Evolutionary conservation across 2,888 invertebrate genomes (phyloP), one percentile per base, ranked within the genome.

Genomic region (Gnatocerus cornutus): DNA sequence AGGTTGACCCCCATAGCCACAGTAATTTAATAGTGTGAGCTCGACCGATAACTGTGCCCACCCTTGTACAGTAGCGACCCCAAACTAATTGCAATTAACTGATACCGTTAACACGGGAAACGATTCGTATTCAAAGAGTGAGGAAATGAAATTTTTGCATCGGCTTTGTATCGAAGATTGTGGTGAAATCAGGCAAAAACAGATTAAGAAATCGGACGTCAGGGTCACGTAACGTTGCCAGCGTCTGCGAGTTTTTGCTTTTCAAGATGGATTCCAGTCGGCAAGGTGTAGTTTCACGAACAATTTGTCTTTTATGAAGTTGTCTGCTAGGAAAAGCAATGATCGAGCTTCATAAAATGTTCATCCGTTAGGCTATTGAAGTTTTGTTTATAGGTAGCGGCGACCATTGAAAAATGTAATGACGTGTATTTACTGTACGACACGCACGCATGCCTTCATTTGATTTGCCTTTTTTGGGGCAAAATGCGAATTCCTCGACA

Each of bases 11-110:
- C 76, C 74, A 75, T 78, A 77, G 72, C 67, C 76, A 77, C 73
- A 73, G 77, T 79, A 80, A 81, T 81, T 81, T 80, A 79, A 81
- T 79, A 78, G 78, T 77, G 78, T 77, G 76, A 76, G 68, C 68
- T 71, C 67, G 72, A 72, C 70, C 68, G 76, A 78, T 75, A 65
- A 52, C 58, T 39, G 48, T 62, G 50, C 61, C 69, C 73, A 73
- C 68, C 50, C 50, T 50, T 39, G 27, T 52, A 29, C 41, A 37
- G 62, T 61, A 70, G 62, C 65, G 68, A 72, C 72, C 69, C 70
- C 61, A 69, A 74, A 75, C 76, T 76, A 79, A 79, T 77, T 77
- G 77, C 76, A 77, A 76, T 78, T 79, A 78, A 75, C 76, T 73
- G 74, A 74, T 74, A 75, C 73, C 12, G 58, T 27, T 21, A 58